A percentile compares a stretch with the other conserved stretches of the same genome.
These are phyloP conservation scores for Hoplodrina ambigua DNA, from an alignment of 2,888 invertebrate species.

Conservation along the genomic window DNA sequence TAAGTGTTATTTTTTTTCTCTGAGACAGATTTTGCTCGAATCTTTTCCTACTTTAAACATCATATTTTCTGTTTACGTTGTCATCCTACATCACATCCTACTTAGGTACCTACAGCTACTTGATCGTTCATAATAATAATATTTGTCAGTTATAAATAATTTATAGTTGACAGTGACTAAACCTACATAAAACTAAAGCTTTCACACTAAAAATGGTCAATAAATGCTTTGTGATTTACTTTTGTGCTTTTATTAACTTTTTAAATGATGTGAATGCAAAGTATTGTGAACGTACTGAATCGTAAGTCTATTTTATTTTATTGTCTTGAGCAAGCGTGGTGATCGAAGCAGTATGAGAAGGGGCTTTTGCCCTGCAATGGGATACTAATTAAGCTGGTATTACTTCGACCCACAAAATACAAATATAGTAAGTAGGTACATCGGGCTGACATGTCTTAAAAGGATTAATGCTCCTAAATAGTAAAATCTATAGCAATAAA, in stretches of 20 bases:
- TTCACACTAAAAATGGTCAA: conserved; percentile 19
- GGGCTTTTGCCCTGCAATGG: no score
- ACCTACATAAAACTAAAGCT: background rate
- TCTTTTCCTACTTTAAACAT: no score
- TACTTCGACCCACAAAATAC: no score
- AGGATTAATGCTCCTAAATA: no score
- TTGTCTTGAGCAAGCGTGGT: background rate
- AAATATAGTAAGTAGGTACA: no score
- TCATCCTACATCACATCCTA: conserved; percentile 28
- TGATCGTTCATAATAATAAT: background rate
- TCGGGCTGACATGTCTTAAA: no score
- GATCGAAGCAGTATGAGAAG: no score
- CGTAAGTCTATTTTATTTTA: conserved; percentile 29
- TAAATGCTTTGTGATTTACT: background rate
- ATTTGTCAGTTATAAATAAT: conserved; percentile 4
- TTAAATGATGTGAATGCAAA: conserved; percentile 7
- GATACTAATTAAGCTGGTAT: background rate
- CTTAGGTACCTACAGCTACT: background rate
- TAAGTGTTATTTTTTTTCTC: no score
- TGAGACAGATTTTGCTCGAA: no score
- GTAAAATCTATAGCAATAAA: no score
- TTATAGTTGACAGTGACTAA: conserved; percentile 1
- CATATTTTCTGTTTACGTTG: background rate
- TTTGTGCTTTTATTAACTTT: conserved; percentile 9
- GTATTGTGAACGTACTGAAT: conserved; percentile 13